Conservation (phyloP, 2,797 vertebrate species). For the Poeciliopsis gracilis region DNA sequence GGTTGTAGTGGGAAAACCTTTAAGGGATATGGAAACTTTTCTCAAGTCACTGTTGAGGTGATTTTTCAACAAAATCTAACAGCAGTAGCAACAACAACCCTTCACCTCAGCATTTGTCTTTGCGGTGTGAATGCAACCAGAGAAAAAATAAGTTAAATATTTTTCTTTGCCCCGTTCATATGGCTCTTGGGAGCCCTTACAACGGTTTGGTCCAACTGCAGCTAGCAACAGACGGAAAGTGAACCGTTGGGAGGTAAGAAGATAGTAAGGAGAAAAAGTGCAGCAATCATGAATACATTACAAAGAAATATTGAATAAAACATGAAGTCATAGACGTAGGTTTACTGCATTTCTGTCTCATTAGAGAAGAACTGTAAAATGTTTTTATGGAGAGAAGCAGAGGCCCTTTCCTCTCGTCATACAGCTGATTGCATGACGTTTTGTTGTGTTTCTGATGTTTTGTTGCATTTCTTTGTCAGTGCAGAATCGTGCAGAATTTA, state of each 20-base stretch:
- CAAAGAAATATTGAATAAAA: constrained; percentile 47
- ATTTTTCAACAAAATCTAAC: neutral
- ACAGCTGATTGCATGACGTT: neutral
- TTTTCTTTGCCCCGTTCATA: neutral
- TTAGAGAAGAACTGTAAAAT: constrained; percentile 32
- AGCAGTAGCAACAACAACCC: neutral
- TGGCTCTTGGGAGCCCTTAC: neutral
- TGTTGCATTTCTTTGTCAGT: constrained; percentile 7
- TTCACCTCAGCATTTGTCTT: neutral
- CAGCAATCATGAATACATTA: constrained; percentile 42
- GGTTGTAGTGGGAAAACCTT: neutral
- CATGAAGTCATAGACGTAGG: constrained; percentile 35
- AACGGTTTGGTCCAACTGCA: neutral
- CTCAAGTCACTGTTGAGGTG: neutral
- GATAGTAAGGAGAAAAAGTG: constrained; percentile 19
- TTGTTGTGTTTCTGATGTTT: neutral
- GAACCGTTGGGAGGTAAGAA: neutral
- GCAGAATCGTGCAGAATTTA: neutral
- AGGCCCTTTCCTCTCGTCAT: constrained; percentile 7
- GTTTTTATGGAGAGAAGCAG: constrained; percentile 37
- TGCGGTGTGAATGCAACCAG: neutral
- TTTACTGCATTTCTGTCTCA: constrained; percentile 36
- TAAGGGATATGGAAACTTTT: neutral
- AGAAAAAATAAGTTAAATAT: neutral
- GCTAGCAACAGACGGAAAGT: neutral